Conservation (phyloP, 2,888 invertebrate species). For the Apamea anceps region DNA sequence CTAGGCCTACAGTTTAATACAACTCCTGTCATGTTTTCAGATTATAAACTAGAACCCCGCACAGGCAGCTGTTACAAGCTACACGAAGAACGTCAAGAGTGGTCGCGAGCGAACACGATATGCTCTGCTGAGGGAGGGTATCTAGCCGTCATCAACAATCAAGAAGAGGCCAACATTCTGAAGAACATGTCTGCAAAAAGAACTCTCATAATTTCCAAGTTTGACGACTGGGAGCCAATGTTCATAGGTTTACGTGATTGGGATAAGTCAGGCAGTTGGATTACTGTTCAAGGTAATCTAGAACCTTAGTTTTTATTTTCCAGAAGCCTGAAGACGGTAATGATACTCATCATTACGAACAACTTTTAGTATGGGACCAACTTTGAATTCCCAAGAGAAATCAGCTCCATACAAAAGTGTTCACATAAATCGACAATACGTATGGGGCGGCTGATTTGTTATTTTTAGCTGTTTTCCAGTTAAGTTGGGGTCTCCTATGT, state of each 20-base stretch:
- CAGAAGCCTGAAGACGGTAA: not conserved
- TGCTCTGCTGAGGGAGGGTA: slow-evolving; percentile 21
- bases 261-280: slow-evolving; percentile 15
- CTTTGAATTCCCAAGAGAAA: not conserved
- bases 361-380: too few species aligned
- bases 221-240: slow-evolving; percentile 23
- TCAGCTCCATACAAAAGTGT: not conserved
- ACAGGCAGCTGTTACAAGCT: slow-evolving; percentile 33
- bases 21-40: slow-evolving; percentile 7
- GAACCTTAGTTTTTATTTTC: not conserved
- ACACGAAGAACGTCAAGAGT: slow-evolving; percentile 7
- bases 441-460: too few species aligned
- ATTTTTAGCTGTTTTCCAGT: too few species aligned
- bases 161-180: slow-evolving; percentile 17
- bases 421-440: not conserved
- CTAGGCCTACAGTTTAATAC: not conserved
- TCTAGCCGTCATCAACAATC: slow-evolving; percentile 16
- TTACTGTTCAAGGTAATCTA: slow-evolving; percentile 21
- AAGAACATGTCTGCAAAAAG: slow-evolving; percentile 6
- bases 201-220: slow-evolving; percentile 12
- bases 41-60: not conserved
- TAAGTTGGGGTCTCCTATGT: too few species aligned
- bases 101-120: not conserved
- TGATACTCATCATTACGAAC: too few species aligned
- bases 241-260: slow-evolving; percentile 28